Evolutionary conservation across 2,888 invertebrate species (phyloP).

Genomic region (Autographa gamma): DNA sequence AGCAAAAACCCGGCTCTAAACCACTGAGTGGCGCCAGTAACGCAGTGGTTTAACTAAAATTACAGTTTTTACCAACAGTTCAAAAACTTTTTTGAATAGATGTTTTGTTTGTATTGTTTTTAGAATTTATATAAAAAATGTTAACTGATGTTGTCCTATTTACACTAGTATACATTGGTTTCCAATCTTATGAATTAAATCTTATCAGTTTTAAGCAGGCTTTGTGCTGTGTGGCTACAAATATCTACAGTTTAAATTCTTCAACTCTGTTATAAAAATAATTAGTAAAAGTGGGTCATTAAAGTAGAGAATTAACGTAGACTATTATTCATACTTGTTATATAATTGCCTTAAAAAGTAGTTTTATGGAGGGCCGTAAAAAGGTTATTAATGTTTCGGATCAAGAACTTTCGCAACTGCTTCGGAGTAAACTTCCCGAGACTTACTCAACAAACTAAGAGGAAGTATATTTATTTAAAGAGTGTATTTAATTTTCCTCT

Average conservation of each 20-base stretch:
- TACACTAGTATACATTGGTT: neutral
- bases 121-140: neutral
- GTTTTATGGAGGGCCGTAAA: conserved; percentile 52
- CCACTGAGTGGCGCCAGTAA: conserved; percentile 4
- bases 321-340: conserved; percentile 28
- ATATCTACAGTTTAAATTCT: no score
- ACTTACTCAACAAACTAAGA: conserved; percentile 48
- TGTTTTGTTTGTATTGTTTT: neutral
- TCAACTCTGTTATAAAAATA: neutral
- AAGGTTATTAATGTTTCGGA: conserved; percentile 64
- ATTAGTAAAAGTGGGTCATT: neutral
- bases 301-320: conserved; percentile 9
- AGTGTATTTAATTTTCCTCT: conserved; percentile 16
- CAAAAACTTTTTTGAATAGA: neutral
- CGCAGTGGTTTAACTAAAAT: conserved; percentile 4
- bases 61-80: neutral
- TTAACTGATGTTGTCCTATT: no score
- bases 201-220: no score
- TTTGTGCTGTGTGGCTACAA: no score
- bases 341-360: conserved; percentile 49
- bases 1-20: conserved; percentile 1
- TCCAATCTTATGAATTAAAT: no score
- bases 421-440: conserved; percentile 56
- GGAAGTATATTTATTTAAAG: conserved; percentile 45
- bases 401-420: conserved; percentile 58